Evolutionary conservation across 2,797 vertebrate species (phyloP), one percentile per base, ranked within the genome.

Genomic region (Merluccius polli): DNA sequence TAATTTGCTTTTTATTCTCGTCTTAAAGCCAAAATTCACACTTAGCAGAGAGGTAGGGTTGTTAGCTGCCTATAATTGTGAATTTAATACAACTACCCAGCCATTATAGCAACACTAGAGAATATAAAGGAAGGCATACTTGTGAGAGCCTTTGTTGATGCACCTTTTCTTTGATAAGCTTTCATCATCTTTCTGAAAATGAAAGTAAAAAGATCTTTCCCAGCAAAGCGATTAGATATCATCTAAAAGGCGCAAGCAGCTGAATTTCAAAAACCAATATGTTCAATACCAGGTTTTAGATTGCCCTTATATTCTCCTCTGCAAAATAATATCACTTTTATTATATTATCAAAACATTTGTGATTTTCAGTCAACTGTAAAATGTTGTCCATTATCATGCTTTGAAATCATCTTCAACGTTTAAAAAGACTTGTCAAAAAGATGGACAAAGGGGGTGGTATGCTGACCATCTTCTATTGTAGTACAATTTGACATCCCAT

Each of bases 161-260:
- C 38, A 69, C 32, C 32, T 8, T 52, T 32, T 44, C 72, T 77
- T 84, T 77, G 80, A 82, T 82, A 77, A 77, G 68, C 36, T 74
- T 30, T 68, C 65, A 82, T 82, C 78, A 77, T 71, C 36, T 74
- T 30, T 68, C 65, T 30, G 27, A 68, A 29, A 29, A 31, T 11
- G 8, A 67, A 29, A 9, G 24, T 24, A 10, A 6, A 29, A 24
- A 67, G 41, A 13, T 52, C 4, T 24, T 63, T 63, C 24, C n/a
- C n/a, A n/a, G 21, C 52, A 59, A 48, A 11, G 59, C 13, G 12
- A 12, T 65, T 27, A 65, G 59, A 24, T 4, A 59, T 21, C 52
- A 59, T 59, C 18, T 38, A 38, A 38, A 38, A 7, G 10, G 10
- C 33, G 10, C 36, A 38, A 38, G 36, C 36, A 38, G 36, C 36